phyloP scores from a whole-genome alignment of 2,797 vertebrate species.

The Sebastiscus albofasciatus region DNA sequence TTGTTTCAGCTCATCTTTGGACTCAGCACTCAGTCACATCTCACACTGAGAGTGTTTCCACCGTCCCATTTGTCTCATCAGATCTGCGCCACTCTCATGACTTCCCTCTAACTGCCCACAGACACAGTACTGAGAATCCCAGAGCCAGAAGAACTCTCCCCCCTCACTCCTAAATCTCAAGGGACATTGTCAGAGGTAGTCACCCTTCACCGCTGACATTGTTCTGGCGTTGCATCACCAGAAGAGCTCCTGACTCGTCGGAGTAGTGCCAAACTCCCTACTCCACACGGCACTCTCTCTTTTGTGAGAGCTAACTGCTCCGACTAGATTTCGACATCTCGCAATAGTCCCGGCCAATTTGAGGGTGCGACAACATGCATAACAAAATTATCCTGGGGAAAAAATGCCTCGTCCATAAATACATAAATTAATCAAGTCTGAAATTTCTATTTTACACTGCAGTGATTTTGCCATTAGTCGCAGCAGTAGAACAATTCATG shows the following conservation, averaged over 20 bases:
- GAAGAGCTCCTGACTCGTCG: conserved; percentile 42
- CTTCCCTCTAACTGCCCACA: conserved; percentile 52
- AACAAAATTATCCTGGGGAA: conserved; percentile 75
- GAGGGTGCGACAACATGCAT: conserved; percentile 67
- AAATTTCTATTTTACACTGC: conserved; percentile 89
- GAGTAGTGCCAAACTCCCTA: conserved; percentile 47
- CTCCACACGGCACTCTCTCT: conserved; percentile 30
- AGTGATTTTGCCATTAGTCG: conserved; percentile 85
- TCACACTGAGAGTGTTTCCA: conserved; percentile 18
- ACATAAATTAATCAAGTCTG: conserved; percentile 87
- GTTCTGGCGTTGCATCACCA: conserved; percentile 64
- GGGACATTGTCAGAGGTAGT: conserved; percentile 75
- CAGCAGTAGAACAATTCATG: conserved; percentile 82
- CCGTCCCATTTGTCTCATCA: conserved; percentile 64
- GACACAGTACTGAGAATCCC: conserved; percentile 34
- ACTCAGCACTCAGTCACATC: not conserved
- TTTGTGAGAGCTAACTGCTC: conserved; percentile 51
- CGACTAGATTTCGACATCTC: conserved; percentile 52
- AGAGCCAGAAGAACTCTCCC: conserved; percentile 52
- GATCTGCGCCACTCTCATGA: conserved; percentile 37
- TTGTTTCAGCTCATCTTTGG: conserved; percentile 41
- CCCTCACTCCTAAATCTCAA: conserved; percentile 62
- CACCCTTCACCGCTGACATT: conserved; percentile 71
- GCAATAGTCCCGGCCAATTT: conserved; percentile 71
- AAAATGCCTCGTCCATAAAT: conserved; percentile 80